Evolutionary conservation across 2,113 vertebrate genomes (phyloP), one percentile per base, ranked within the genome.

Genomic region (Meriones unguiculatus): DNA sequence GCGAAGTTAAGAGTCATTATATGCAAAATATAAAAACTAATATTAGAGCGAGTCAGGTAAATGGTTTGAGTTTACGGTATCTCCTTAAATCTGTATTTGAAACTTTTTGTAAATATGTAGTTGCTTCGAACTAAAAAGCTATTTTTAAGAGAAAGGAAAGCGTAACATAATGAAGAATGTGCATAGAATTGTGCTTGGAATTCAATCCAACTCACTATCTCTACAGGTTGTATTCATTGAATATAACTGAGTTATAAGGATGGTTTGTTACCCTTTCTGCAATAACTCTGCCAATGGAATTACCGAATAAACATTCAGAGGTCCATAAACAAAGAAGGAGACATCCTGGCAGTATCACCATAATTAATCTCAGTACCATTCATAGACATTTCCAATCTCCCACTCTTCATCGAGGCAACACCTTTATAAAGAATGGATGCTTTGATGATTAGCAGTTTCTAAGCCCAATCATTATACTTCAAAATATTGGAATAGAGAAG

Each of bases 391-490:
- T 91, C 14, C 57, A 10, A 35, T 95, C 6, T 84, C 7, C 54
- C 70, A 5, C 88, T 3, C 82, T 30, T 46, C 7, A 88, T 38
- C 25, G 22, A 82, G 7, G 81, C 32, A 93, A 76, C 30, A 52
- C 2, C 20, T 25, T 30, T 22, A 72, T 90, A 9, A 88, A 70
- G 32, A 62, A 93, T 9, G 72, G 76, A 90, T 81, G 4, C 7
- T 35, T 2, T 87, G 13, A 78, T 11, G 87, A 93, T 69, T 84
- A 92, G 73, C 89, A 67, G 14, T 52, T 89, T 89, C 25, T 85
- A 59, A 94, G 75, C 25, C 35, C 73, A 95, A 70, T 76, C 59
- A 90, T 50, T 87, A 38, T 92, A 84, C 87, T 94, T 91, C 67
- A 32, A 87, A 86, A 50, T 20, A 32, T 5, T 69, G 41, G 41